Percentiles rank a stretch among this genome's conserved stretches.
Conservation (phyloP, 2,888 invertebrate genomes). For the Plagodis pulveraria region DNA sequence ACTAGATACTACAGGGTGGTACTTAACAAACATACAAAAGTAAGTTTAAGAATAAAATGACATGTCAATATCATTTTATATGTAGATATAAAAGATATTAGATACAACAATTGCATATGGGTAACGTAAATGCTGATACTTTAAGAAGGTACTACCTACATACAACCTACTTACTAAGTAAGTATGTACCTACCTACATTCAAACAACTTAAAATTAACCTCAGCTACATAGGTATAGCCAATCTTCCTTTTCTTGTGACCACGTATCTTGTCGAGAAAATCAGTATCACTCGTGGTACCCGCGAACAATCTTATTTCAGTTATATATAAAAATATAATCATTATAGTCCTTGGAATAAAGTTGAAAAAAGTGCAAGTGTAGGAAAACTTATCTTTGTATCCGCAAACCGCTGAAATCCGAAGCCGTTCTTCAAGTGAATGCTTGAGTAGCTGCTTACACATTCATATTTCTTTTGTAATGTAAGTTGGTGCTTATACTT, state of each 20-base stretch:
- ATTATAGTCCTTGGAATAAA: slow-evolving; percentile 8
- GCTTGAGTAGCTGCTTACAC: slow-evolving; percentile 14
- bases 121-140: no score
- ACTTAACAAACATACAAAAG: no score
- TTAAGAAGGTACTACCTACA: no score
- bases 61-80: no score
- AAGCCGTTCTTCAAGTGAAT: slow-evolving; percentile 39
- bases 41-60: no score
- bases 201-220: no score
- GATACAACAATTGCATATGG: no score
- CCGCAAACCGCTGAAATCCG: slow-evolving; percentile 66
- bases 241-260: slow-evolving; percentile 36
- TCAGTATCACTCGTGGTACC: slow-evolving; percentile 24
- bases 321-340: neutral
- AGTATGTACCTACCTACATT: no score
- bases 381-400: slow-evolving; percentile 28
- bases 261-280: slow-evolving; percentile 59
- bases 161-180: no score
- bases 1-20: no score
- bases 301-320: neutral
- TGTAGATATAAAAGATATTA: no score
- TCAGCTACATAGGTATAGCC: no score
- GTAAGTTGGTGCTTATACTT: neutral
- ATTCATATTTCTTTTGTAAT: slow-evolving; percentile 23
- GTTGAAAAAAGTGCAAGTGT: neutral